A percentile compares a stretch with the other conserved stretches of the same genome.
Evolutionary conservation across 2,888 invertebrate species (phyloP).

Genomic region (Biston stratarius): DNA sequence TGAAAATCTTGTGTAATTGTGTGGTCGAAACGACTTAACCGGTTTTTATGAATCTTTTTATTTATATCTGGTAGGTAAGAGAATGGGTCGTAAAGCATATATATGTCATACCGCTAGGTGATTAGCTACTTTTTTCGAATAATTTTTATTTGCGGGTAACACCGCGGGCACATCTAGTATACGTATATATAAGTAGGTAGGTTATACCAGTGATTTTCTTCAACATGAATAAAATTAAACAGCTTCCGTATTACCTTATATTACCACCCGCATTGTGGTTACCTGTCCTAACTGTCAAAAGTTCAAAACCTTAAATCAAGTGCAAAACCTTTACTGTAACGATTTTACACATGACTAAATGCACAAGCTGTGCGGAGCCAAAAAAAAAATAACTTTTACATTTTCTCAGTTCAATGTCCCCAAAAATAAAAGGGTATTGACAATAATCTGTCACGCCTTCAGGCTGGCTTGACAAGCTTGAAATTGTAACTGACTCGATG

Average conservation of each 20-base stretch:
- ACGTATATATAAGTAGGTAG: too few species aligned
- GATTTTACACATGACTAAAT: background rate
- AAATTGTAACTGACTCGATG: conserved; percentile 41
- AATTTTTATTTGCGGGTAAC: too few species aligned
- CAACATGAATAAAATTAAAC: background rate
- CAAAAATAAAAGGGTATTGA: conserved; percentile 29
- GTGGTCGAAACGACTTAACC: too few species aligned
- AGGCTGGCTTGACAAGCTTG: conserved; percentile 39
- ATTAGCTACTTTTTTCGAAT: too few species aligned
- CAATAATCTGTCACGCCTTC: conserved; percentile 31
- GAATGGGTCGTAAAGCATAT: too few species aligned
- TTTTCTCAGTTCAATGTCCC: conserved; percentile 20
- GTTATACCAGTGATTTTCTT: background rate
- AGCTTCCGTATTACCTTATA: background rate
- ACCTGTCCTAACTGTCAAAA: background rate
- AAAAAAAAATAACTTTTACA: conserved; percentile 9
- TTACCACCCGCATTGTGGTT: background rate
- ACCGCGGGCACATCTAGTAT: too few species aligned
- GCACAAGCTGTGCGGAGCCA: background rate
- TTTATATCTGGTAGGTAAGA: too few species aligned
- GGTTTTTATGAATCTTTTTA: too few species aligned
- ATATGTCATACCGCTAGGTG: too few species aligned
- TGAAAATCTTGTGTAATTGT: too few species aligned
- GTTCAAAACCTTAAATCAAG: background rate
- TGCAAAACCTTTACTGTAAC: background rate